Evolutionary conservation across 2,888 invertebrate species (phyloP).

Genomic region (Tenthredo livida): DNA sequence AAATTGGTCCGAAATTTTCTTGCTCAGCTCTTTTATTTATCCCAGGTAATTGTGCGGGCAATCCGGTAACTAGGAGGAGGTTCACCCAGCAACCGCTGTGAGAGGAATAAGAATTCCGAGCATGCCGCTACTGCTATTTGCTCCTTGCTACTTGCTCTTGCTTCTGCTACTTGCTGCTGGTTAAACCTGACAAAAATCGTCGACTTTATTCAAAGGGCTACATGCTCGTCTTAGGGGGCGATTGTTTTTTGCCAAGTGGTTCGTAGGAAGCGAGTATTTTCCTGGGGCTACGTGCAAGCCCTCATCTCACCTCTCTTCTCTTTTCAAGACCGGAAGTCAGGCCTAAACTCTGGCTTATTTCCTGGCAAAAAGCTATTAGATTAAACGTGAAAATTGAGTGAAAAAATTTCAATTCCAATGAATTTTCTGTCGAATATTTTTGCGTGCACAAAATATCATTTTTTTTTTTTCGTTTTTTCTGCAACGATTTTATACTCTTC

Average conservation of each 20-base stretch:
- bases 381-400: background rate
- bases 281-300: background rate
- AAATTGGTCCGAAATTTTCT: slow-evolving; percentile 34
- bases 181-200: background rate
- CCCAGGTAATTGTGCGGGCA: slow-evolving; percentile 41
- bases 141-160: background rate
- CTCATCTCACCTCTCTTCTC: background rate
- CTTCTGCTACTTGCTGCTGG: background rate
- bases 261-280: background rate
- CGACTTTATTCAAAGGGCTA: background rate
- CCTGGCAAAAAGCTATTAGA: background rate
- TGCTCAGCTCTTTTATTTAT: slow-evolving; percentile 26
- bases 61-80: slow-evolving; percentile 29
- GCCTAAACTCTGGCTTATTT: background rate
- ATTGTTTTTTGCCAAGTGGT: slow-evolving; percentile 30
- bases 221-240: background rate
- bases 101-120: slow-evolving; percentile 23
- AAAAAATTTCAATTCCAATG: background rate
- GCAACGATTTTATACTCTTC: background rate
- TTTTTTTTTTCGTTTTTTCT: background rate
- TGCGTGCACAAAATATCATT: background rate
- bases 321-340: background rate
- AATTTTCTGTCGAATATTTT: background rate
- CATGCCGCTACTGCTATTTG: background rate
- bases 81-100: background rate